Percentiles rank a stretch among this genome's conserved stretches.
Conservation (phyloP, 2,888 invertebrate species). For the Lycaena phlaeas region DNA sequence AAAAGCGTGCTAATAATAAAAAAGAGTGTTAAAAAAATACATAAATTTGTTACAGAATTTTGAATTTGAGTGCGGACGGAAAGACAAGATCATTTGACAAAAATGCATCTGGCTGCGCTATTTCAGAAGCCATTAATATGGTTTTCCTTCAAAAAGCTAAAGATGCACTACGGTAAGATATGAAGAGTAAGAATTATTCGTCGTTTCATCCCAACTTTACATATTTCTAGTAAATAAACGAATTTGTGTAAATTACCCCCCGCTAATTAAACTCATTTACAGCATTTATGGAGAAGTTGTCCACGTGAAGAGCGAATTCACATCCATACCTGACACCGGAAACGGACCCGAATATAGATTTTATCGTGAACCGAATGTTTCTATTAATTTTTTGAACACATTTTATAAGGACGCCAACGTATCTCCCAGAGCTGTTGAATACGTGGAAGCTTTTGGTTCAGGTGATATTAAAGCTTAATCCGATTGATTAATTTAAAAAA, state of each 20-base stretch:
- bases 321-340: background rate
- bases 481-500: background rate
- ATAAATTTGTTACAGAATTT: constrained; percentile 29
- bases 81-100: constrained; percentile 87
- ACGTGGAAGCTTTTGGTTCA: constrained; percentile 78
- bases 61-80: constrained; percentile 80
- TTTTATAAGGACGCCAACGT: constrained; percentile 68
- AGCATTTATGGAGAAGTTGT: constrained; percentile 3
- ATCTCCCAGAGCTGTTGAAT: constrained; percentile 63
- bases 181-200: too few relatives aligned
- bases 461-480: constrained; percentile 29
- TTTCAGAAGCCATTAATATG: constrained; percentile 79
- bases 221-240: too few relatives aligned
- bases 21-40: too few relatives aligned
- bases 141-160: constrained; percentile 78
- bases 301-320: constrained; percentile 1
- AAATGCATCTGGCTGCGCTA: constrained; percentile 77
- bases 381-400: constrained; percentile 10
- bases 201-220: background rate
- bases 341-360: background rate
- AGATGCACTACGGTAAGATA: constrained; percentile 5
- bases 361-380: background rate
- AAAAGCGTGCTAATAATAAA: too few relatives aligned
- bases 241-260: too few relatives aligned
- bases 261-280: background rate